Percentiles rank a stretch among this genome's conserved stretches.
phyloP scores from a whole-genome alignment of 2,888 invertebrate species.

The Microctonus hyperodae region DNA sequence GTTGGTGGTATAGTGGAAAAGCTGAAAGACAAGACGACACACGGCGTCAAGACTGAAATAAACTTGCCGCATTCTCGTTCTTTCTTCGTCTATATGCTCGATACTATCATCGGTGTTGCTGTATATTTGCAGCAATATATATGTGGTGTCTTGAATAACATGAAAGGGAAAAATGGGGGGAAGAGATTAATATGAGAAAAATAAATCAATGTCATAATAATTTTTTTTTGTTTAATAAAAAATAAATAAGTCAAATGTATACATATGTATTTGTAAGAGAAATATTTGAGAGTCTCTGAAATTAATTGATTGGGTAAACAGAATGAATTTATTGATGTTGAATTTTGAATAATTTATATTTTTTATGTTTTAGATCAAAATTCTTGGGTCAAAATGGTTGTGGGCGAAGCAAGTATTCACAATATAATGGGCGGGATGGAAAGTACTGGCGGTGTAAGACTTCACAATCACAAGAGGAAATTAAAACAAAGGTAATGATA shows the following conservation, averaged over 20 bases:
- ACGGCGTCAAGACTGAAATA: conserved; percentile 55
- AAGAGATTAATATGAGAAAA: conserved; percentile 25
- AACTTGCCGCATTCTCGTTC: conserved; percentile 48
- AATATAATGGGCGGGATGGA: conserved; percentile 92
- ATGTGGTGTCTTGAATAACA: background rate
- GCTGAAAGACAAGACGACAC: conserved; percentile 45
- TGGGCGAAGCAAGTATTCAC: conserved; percentile 82
- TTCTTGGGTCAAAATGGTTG: conserved; percentile 74
- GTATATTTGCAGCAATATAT: background rate
- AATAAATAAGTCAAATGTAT: too few species aligned
- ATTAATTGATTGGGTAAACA: too few species aligned
- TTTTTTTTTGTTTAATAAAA: too few species aligned
- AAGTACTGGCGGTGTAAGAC: conserved; percentile 86
- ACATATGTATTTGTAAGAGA: too few species aligned
- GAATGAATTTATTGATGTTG: background rate
- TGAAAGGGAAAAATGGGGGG: background rate
- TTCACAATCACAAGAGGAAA: conserved; percentile 89
- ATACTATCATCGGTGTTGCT: conserved; percentile 36
- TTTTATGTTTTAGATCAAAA: conserved; percentile 42
- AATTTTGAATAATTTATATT: conserved; percentile 3
- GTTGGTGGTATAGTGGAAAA: conserved; percentile 32
- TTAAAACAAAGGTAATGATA: conserved; percentile 80
- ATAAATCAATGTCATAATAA: too few species aligned
- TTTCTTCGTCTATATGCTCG: conserved; percentile 40
- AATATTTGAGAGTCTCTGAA: too few species aligned